phyloP scores from a whole-genome alignment of 2,888 invertebrate species.

The Dorcus hopei region DNA sequence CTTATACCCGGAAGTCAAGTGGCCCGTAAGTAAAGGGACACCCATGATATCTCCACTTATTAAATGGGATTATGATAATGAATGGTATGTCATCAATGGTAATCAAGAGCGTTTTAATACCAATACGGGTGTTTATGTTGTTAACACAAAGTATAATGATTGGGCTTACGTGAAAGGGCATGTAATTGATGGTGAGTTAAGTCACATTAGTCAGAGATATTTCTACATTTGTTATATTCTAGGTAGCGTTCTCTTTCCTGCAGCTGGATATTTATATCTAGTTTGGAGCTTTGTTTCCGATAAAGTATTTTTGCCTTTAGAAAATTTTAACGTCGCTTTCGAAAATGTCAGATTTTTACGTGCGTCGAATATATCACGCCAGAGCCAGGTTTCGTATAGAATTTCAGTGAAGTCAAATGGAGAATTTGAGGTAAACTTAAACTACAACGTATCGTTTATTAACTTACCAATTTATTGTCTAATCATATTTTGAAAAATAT shows the following conservation, averaged over 20 bases:
- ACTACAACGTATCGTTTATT: too few relatives aligned
- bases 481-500: too few relatives aligned
- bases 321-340: constrained; percentile 55
- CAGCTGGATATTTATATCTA: constrained; percentile 55
- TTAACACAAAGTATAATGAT: constrained; percentile 63
- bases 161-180: constrained; percentile 75
- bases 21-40: constrained; percentile 83
- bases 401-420: constrained; percentile 28
- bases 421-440: constrained; percentile 33
- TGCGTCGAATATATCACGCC: constrained; percentile 54
- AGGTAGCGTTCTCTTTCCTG: constrained; percentile 55
- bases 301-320: constrained; percentile 39
- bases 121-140: constrained; percentile 46
- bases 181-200: constrained; percentile 71
- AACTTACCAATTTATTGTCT: too few relatives aligned
- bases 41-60: constrained; percentile 80
- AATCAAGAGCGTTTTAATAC: neutral
- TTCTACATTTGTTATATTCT: constrained; percentile 4
- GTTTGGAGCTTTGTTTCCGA: constrained; percentile 57
- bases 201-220: too few relatives aligned
- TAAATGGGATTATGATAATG: constrained; percentile 83
- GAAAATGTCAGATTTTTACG: constrained; percentile 59
- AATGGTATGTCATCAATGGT: constrained; percentile 66
- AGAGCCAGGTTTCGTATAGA: constrained; percentile 26
- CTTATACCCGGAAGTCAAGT: constrained; percentile 71